phyloP scores from a whole-genome alignment of 2,797 vertebrate species.

The Pagetopsis macropterus region DNA sequence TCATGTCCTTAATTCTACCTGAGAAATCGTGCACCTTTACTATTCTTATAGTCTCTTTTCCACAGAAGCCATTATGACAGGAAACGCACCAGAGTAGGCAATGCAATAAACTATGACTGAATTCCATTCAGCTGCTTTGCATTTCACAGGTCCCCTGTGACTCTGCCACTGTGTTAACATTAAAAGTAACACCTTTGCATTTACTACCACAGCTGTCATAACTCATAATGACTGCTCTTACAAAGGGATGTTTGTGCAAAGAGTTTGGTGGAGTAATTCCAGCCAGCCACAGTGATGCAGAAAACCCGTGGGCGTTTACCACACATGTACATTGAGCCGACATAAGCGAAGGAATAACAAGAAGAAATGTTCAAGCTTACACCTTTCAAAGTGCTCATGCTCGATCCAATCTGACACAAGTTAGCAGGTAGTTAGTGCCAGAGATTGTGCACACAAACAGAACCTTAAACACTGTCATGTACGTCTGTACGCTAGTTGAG shows the following conservation, averaged over 20 bases:
- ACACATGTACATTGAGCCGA: neutral
- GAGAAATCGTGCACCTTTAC: neutral
- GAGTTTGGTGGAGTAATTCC: slow-evolving; percentile 13
- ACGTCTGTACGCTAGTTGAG: neutral
- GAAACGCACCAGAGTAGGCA: neutral
- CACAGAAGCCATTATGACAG: neutral
- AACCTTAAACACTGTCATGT: neutral
- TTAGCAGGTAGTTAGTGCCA: neutral
- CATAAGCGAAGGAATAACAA: neutral
- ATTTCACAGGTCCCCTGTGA: slow-evolving; percentile 12
- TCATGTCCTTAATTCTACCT: neutral
- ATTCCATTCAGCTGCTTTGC: neutral
- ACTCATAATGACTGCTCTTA: neutral
- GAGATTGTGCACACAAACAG: neutral
- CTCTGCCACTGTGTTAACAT: slow-evolving; percentile 13
- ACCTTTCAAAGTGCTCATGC: neutral
- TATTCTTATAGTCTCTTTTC: neutral
- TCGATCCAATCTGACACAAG: neutral
- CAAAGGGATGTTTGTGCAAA: neutral
- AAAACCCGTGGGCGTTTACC: neutral
- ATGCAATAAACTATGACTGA: neutral
- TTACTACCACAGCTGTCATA: neutral
- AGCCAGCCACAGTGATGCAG: slow-evolving; percentile 2
- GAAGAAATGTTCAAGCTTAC: too few species aligned
- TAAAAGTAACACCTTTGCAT: slow-evolving; percentile 14